Base-by-base conservation (phyloP, 1,140 invertebrate genomes). In the Micrasema minimum region DNA sequence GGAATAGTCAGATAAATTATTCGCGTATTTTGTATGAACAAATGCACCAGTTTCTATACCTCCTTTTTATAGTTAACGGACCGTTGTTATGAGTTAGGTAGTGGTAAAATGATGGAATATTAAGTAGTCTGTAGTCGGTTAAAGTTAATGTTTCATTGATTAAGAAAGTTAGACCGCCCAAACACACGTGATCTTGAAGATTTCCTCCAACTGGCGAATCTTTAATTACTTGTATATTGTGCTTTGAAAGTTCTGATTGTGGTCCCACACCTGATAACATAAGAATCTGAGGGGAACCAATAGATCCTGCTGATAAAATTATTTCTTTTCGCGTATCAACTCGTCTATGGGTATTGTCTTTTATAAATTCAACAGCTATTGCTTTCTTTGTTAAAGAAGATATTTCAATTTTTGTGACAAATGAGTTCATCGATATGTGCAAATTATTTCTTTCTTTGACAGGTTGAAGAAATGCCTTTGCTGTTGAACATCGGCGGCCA, bases 261-360 rank as follows among this genome's bases (percentile, higher is more conserved):
- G 94, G 94, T 0, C 95, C 95, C 45, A 96, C 86, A 0, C 95
- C 95, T 0, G 93, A 96, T 0, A 96, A 77, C 93, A 96, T 95
- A 53, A 97, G 79, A 31, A 97, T 78, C 74, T 95, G 93, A 0
- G 94, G 91, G 16, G 88, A 90, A 61, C 93, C 93, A 5, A 96
- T 91, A 0, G 92, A 87, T 0, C 93, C 93, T 0, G 92, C 92
- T 1, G 92, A 92, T n/a, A 95, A 72, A 35, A 94, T 91, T 0
- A 95, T 88, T 81, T 95, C 93, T 77, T 92, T 90, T 55, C 85
- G 85, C 0, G 92, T 92, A 22, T 85, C 1, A 90, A 77, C 75
- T 92, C 93, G 80, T 93, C 91, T 0, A 94, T 92, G 0, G 89
- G 92, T 45, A 87, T 0, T 91, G 91, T 77, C 86, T 87, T 86